Base-by-base conservation (phyloP, 2,113 vertebrate species). In the Apteryx mantelli region DNA sequence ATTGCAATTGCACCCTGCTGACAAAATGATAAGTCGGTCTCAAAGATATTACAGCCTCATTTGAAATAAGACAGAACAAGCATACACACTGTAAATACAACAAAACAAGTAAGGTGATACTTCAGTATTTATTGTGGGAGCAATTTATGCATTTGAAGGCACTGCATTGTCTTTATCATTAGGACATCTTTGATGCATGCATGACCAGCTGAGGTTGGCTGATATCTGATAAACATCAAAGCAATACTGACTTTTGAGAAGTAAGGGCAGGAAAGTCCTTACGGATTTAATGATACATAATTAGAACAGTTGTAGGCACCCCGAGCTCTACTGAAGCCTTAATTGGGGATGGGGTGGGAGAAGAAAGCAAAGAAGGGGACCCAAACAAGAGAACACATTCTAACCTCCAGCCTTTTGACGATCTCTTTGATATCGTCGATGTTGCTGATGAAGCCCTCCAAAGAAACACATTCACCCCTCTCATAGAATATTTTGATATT, bases 401-500 rank as follows among this genome's bases (percentile, higher is more conserved):
- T 99, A 95, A 99, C 99, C 99, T 99, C 99, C 93, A 99, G 98
- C 82, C 99, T 98, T 97, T 98, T 99, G 95, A 99, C 99, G 78
- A 99, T 99, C 97, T 99, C 99, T 93, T 99, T 99, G 95, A 99
- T 99, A 91, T 99, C 99, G 95, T 99, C 99, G 1, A 96, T 98
- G 96, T 98, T 99, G 97, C 98, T 99, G 92, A 98, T 98, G 95
- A 99, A 99, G 97, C 99, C 99, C 96, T 99, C 98, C 97, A 99
- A 98, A 3, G 99, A 99, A 63, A 99, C 97, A 71, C 99, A 99
- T 96, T 99, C 99, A 15, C 99, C 99, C 4, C 99, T 98, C 97
- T 99, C 99, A 30, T 99, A 99, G 98, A 99, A 99, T 97, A 99
- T 97, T 98, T 99, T 99, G 97, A 99, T 98, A 88, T 98, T 99